Evolutionary conservation across 2,797 vertebrate genomes (phyloP).

Genomic region (Kryptopterus vitreolus): DNA sequence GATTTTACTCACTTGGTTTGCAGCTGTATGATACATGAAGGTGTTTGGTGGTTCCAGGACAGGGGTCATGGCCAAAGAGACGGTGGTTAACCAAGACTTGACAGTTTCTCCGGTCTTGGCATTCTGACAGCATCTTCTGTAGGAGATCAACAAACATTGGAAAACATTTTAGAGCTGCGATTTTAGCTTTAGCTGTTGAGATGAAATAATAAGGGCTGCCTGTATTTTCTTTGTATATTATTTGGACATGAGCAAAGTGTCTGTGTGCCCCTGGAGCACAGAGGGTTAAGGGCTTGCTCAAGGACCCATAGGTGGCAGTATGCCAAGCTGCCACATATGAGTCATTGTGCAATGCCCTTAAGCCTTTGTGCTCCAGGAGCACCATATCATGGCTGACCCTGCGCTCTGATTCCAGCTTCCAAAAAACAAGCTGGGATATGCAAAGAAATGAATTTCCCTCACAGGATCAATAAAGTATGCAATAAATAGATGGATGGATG

Average conservation of each 20-base stretch:
- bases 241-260: background rate
- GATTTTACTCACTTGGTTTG: constrained; percentile 89
- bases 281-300: no score
- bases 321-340: no score
- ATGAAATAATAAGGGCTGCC: background rate
- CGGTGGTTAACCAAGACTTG: constrained; percentile 89
- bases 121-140: constrained; percentile 95
- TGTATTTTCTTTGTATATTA: background rate
- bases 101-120: constrained; percentile 91
- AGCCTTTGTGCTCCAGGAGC: no score
- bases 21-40: constrained; percentile 96
- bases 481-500: no score
- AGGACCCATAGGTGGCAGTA: no score
- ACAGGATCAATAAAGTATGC: no score
- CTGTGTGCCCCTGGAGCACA: background rate
- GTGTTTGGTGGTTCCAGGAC: constrained; percentile 90
- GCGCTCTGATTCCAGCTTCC: no score
- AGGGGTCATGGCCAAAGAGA: constrained; percentile 91
- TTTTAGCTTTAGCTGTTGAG: no score
- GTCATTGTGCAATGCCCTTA: no score
- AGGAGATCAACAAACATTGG: background rate
- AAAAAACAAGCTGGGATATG: no score
- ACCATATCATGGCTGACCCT: no score
- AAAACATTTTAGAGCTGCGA: background rate
- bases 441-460: no score